A percentile compares a stretch with the other conserved stretches of the same genome.
phyloP scores from a whole-genome alignment of 2,888 invertebrate species.

The Drosophila koepferae region DNA sequence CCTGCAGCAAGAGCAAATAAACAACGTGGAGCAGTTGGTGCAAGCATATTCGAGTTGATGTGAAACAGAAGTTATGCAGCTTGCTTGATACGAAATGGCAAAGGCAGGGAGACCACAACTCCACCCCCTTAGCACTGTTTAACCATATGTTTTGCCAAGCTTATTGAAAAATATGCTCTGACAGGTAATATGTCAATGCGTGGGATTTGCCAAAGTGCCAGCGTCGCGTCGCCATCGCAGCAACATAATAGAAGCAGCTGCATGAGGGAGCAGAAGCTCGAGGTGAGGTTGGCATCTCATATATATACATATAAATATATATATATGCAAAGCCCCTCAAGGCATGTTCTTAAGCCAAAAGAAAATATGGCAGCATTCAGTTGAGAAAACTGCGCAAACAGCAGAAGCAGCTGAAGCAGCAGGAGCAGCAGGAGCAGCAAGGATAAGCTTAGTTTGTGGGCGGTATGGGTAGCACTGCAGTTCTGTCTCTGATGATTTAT shows the following conservation, averaged over 20 bases:
- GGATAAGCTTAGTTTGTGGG: constrained; percentile 7
- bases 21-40: constrained; percentile 15
- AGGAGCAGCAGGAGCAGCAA: constrained; percentile 8
- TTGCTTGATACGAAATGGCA: background rate
- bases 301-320: background rate
- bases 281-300: constrained; percentile 10
- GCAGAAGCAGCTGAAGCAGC: background rate
- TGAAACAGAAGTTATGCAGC: constrained; percentile 41
- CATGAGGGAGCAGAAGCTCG: background rate
- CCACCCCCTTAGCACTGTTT: constrained; percentile 12
- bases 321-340: constrained; percentile 52
- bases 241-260: constrained; percentile 61
- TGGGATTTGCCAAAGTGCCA: constrained; percentile 76
- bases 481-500: constrained; percentile 62
- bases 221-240: constrained; percentile 47
- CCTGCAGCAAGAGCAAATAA: constrained; percentile 19
- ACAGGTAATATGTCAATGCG: constrained; percentile 82
- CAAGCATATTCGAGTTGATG: constrained; percentile 8
- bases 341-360: constrained; percentile 61
- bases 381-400: constrained; percentile 18
- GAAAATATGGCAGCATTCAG: constrained; percentile 76
- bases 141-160: constrained; percentile 76
- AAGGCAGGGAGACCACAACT: constrained; percentile 9
- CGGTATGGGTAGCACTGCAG: constrained; percentile 25
- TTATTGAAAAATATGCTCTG: constrained; percentile 81